phyloP scores from a whole-genome alignment of 92 coral and sea anemone genomes.

The Heliopora coerulea region DNA sequence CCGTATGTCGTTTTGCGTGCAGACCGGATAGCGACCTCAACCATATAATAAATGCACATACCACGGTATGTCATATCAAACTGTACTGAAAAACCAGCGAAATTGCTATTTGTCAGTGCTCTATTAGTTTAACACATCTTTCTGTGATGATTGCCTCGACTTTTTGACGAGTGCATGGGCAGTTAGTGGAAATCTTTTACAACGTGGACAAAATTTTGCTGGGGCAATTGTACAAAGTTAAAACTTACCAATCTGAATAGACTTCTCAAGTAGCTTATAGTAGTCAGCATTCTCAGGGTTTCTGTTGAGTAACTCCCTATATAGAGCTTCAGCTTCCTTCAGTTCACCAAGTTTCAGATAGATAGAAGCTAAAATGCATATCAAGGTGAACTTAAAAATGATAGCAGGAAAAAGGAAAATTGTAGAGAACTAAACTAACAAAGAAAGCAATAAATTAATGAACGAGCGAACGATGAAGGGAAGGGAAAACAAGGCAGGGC shows the following conservation, averaged over 20 bases:
- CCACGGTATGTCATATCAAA: too few species aligned
- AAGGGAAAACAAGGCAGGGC: neutral
- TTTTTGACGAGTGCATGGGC: too few species aligned
- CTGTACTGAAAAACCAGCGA: too few species aligned
- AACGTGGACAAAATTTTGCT: too few species aligned
- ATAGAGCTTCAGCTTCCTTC: slow-evolving; percentile 71
- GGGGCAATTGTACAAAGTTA: neutral
- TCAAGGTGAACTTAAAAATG: too few species aligned
- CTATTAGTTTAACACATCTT: too few species aligned
- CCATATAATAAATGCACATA: too few species aligned
- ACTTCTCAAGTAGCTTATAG: slow-evolving; percentile 67
- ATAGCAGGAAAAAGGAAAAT: neutral
- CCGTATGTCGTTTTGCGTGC: too few species aligned
- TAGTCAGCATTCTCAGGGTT: slow-evolving; percentile 87
- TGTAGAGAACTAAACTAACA: neutral
- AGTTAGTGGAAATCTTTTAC: too few species aligned
- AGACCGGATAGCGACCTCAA: too few species aligned
- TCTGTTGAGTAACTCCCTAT: slow-evolving; percentile 78
- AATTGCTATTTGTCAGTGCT: too few species aligned
- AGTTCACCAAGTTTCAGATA: slow-evolving; percentile 63
- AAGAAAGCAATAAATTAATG: neutral
- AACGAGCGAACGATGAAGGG: neutral
- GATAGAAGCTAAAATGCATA: slow-evolving; percentile 56
- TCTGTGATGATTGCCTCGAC: too few species aligned
- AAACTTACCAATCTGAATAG: slow-evolving; percentile 60